phyloP scores from a whole-genome alignment of 1,140 invertebrate genomes.

The Diorhabda sublineata region DNA sequence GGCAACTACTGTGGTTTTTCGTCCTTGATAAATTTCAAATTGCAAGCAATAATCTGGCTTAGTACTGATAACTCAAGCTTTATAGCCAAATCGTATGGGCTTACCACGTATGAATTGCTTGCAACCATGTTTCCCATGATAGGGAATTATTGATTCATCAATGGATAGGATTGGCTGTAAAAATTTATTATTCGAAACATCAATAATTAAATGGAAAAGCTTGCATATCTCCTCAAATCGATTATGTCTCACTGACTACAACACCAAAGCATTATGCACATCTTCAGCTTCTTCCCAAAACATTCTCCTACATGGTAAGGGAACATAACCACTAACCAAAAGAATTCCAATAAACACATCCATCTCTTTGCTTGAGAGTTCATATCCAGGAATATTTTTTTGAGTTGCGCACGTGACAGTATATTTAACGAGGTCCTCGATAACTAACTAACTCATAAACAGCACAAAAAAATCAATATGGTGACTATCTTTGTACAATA shows the following conservation, averaged over 20 bases:
- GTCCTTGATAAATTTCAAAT: background rate
- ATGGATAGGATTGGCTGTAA: conserved; percentile 29
- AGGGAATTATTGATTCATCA: conserved; percentile 33
- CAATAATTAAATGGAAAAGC: conserved; percentile 28
- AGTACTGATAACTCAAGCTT: conserved; percentile 26
- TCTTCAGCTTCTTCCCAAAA: conserved; percentile 34
- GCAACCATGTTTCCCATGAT: conserved; percentile 28
- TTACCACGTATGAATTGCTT: conserved; percentile 37
- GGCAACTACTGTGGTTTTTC: background rate
- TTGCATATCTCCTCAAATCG: conserved; percentile 31
- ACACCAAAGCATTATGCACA: conserved; percentile 31
- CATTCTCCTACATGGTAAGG: conserved; percentile 26
- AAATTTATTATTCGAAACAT: background rate
- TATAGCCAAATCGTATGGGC: conserved; percentile 30
- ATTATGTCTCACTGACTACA: conserved; percentile 28
- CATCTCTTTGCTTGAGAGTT: conserved; percentile 21
- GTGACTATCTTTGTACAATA: background rate
- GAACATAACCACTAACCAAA: conserved; percentile 32
- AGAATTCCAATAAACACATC: conserved; percentile 29
- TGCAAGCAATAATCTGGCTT: conserved; percentile 17
- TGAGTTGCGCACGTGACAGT: background rate
- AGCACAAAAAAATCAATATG: background rate
- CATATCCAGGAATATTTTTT: background rate
- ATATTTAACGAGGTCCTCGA: background rate
- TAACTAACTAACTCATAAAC: background rate